Evolutionary conservation across 2,888 invertebrate species (phyloP).

Genomic region (Rhagium mordax): DNA sequence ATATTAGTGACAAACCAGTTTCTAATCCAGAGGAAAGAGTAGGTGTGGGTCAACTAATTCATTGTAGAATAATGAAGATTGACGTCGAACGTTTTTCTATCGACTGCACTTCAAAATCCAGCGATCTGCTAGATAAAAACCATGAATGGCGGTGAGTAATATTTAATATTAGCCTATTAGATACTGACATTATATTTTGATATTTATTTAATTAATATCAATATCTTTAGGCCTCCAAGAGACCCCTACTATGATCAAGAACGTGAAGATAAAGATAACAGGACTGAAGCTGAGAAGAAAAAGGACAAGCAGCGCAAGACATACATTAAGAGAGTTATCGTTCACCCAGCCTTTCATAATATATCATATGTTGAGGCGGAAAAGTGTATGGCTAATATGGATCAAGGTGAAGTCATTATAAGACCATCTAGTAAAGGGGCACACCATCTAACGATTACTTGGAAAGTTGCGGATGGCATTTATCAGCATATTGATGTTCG

Average conservation of each 20-base stretch:
- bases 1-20: slow-evolving; percentile 94
- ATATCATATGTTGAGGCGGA: slow-evolving; percentile 95
- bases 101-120: slow-evolving; percentile 94
- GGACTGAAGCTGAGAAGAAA: slow-evolving; percentile 86
- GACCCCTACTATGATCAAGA: slow-evolving; percentile 95
- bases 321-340: slow-evolving; percentile 96
- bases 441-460: slow-evolving; percentile 97
- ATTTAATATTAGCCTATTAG: background rate
- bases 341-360: slow-evolving; percentile 98
- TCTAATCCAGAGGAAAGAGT: slow-evolving; percentile 95
- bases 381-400: slow-evolving; percentile 91
- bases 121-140: slow-evolving; percentile 92
- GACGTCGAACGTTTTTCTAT: slow-evolving; percentile 95
- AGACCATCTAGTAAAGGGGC: slow-evolving; percentile 95
- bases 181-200: background rate
- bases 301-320: slow-evolving; percentile 87
- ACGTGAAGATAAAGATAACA: slow-evolving; percentile 84
- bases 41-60: slow-evolving; percentile 85
- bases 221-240: slow-evolving; percentile 79
- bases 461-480: slow-evolving; percentile 97
- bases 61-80: slow-evolving; percentile 94
- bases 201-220: background rate
- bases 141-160: slow-evolving; percentile 84
- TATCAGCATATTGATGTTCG: slow-evolving; percentile 97
- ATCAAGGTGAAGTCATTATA: slow-evolving; percentile 97